A percentile compares a stretch with the other conserved stretches of the same genome.
These are phyloP conservation scores for Ectobius pallidus DNA, from an alignment of 2,888 invertebrate genomes.

Conservation along the genomic window DNA sequence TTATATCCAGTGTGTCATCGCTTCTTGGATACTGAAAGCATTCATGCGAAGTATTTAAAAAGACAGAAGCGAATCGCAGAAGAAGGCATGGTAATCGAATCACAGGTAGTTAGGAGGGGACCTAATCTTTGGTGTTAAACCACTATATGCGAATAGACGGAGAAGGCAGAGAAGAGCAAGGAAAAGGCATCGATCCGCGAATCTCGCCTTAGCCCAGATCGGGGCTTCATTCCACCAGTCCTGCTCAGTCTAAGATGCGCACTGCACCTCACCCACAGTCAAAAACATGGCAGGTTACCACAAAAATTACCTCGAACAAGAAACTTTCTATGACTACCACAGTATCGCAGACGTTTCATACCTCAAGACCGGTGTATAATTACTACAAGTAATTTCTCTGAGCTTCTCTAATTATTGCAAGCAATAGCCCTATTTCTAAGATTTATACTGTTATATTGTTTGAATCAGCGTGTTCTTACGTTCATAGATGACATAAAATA, in stretches of 20 bases:
- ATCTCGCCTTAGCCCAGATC: constrained; percentile 4
- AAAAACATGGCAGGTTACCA: constrained; percentile 8
- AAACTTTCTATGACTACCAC: no score
- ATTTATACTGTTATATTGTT: no score
- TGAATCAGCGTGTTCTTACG: no score
- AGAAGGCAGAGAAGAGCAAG: neutral
- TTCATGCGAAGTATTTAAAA: neutral
- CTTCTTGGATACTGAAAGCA: no score
- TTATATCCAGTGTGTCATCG: neutral
- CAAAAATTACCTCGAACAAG: no score
- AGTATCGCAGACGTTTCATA: no score
- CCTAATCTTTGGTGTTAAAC: constrained; percentile 7
- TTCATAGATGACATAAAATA: no score
- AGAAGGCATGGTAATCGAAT: neutral
- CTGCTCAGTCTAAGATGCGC: constrained; percentile 21
- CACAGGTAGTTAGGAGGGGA: neutral
- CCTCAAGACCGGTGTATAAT: no score
- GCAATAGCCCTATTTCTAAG: no score
- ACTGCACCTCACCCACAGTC: constrained; percentile 3
- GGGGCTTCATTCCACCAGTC: neutral
- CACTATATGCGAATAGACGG: neutral
- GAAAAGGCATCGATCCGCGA: constrained; percentile 17
- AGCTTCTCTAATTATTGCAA: no score
- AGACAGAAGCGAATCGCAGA: neutral
- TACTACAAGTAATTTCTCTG: no score